These are phyloP conservation scores for Felis chaus DNA, from an alignment of 2,113 vertebrate species.

Conservation along the genomic window DNA sequence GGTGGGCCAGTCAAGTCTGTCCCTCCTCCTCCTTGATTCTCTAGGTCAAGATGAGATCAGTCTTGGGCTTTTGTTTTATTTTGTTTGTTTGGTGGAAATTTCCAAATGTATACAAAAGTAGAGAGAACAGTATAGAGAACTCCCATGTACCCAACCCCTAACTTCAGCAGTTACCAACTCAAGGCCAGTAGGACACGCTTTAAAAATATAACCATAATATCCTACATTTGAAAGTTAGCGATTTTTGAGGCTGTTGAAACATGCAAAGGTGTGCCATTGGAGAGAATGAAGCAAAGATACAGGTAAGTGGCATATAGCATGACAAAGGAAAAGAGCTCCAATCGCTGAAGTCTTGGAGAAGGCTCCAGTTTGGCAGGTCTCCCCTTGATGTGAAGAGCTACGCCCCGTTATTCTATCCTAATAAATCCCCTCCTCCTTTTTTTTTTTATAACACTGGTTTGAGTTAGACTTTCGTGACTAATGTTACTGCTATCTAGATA, in stretches of 20 bases:
- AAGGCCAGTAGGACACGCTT: not conserved
- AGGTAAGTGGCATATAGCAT: not conserved
- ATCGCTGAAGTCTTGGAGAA: not conserved
- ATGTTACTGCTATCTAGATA: not conserved
- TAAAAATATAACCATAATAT: not conserved
- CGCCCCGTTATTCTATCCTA: not conserved
- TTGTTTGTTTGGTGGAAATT: not conserved
- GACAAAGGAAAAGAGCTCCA: not conserved
- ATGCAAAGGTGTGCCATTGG: not conserved
- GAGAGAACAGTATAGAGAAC: not conserved
- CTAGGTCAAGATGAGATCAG: not conserved
- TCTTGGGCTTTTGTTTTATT: not conserved
- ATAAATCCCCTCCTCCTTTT: not conserved
- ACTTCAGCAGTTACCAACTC: not conserved
- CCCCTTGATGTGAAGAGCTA: not conserved
- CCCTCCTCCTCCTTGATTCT: not conserved
- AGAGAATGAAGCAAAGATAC: not conserved
- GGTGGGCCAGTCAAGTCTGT: not conserved
- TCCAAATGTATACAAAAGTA: not conserved
- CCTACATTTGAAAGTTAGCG: not conserved
- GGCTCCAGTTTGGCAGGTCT: not conserved
- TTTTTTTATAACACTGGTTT: not conserved
- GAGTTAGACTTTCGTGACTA: not conserved
- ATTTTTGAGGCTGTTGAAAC: not conserved
- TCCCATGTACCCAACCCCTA: not conserved